Percentiles rank a stretch among this genome's conserved stretches.
Conservation (phyloP, 2,113 vertebrate genomes). For the Coptodon rendalli region DNA sequence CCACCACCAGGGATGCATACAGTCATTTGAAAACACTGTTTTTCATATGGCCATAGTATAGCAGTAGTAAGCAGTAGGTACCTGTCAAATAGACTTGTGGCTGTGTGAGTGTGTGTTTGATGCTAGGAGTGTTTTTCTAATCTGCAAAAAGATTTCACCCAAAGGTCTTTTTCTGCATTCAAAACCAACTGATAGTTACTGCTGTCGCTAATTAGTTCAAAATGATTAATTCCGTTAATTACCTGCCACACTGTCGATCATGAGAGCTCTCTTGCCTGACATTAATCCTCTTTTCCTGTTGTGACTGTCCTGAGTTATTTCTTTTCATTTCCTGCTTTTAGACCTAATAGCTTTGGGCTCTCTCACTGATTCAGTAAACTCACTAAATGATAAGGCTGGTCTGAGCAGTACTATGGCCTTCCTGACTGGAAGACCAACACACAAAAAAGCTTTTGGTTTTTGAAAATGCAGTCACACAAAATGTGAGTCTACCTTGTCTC, state of each 20-base stretch:
- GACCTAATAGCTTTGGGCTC: background rate
- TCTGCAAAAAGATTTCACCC: background rate
- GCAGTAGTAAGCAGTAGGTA: background rate
- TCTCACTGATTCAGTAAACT: background rate
- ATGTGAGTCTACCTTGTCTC: background rate
- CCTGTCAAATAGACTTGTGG: background rate
- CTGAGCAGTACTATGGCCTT: background rate
- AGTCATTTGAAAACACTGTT: background rate
- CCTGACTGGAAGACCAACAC: background rate
- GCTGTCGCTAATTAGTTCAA: background rate
- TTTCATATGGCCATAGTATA: background rate
- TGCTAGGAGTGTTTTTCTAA: background rate
- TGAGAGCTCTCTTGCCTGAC: background rate
- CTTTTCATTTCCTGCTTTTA: background rate
- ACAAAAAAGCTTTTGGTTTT: background rate
- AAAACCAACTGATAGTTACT: background rate
- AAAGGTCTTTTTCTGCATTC: background rate
- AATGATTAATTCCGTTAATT: constrained; percentile 30
- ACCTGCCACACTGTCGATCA: background rate
- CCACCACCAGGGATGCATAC: background rate
- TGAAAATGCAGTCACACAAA: background rate
- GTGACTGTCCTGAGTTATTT: background rate
- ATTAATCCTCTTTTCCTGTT: background rate
- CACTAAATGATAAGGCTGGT: background rate
- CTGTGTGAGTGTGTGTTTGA: background rate